A percentile compares a stretch with the other conserved stretches of the same genome.
phyloP scores from a whole-genome alignment of 2,113 vertebrate species.

The Pteruthius melanotis region DNA sequence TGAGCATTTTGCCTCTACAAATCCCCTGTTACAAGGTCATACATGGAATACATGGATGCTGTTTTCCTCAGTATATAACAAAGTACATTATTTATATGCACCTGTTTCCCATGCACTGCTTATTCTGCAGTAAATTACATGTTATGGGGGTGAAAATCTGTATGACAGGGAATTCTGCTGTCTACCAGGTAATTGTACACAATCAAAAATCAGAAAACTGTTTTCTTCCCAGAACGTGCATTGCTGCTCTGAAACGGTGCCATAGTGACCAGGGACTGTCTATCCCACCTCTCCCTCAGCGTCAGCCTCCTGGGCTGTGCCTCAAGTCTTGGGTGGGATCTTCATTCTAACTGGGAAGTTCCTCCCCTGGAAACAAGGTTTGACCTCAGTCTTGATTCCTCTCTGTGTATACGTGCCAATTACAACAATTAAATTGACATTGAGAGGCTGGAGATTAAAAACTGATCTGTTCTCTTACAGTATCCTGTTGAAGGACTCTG shows the following conservation, averaged over 20 bases:
- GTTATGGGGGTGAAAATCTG: neutral
- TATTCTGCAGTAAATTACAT: neutral
- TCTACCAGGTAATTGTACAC: neutral
- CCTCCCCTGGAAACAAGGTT: neutral
- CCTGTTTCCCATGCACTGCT: neutral
- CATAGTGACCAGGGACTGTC: neutral
- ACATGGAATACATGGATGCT: neutral
- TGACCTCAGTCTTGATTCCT: neutral
- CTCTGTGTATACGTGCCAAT: neutral
- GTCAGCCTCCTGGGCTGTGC: neutral
- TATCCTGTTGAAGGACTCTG: neutral
- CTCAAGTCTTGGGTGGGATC: neutral
- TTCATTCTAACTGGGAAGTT: neutral
- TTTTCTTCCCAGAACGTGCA: neutral
- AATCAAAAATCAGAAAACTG: fast-evolving
- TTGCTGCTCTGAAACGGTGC: neutral
- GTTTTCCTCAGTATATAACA: neutral
- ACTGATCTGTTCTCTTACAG: neutral
- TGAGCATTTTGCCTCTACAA: neutral
- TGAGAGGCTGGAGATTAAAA: neutral
- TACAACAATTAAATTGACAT: neutral
- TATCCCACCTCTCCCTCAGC: neutral
- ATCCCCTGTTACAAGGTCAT: neutral
- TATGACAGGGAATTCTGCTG: neutral
- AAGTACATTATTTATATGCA: neutral